These are phyloP conservation scores for Coracias cyanogaster DNA, from an alignment of 2,797 vertebrate genomes.

Conservation along the genomic window DNA sequence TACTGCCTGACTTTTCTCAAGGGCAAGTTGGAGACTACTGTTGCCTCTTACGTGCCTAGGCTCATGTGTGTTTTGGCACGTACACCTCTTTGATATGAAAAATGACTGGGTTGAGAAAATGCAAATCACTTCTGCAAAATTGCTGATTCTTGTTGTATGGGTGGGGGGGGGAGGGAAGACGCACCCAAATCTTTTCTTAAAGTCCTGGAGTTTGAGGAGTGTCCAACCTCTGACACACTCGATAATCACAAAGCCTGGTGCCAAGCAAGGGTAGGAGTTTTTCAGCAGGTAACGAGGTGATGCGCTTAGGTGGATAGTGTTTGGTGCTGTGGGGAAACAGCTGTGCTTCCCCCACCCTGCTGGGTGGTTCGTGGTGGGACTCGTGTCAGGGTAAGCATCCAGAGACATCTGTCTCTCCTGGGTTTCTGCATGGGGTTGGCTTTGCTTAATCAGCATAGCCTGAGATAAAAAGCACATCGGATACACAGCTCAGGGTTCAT, in stretches of 20 bases:
- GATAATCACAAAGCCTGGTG: not conserved
- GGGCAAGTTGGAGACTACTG: not conserved
- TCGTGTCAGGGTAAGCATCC: not conserved
- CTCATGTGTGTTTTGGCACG: constrained; percentile 32
- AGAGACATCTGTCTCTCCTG: not conserved
- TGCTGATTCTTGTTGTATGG: constrained; percentile 35
- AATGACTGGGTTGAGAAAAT: constrained; percentile 24
- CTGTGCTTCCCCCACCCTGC: not conserved
- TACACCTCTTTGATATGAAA: constrained; percentile 48
- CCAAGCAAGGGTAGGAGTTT: not conserved
- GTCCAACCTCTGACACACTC: not conserved
- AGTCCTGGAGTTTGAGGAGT: not conserved
- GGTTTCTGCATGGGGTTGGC: not conserved
- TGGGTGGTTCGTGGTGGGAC: not conserved
- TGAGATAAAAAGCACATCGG: not conserved
- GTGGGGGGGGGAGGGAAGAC: not conserved
- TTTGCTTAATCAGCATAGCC: not conserved
- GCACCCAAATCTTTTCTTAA: not conserved
- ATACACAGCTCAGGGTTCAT: not conserved
- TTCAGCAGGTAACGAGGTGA: not conserved
- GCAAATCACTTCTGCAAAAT: constrained; percentile 32
- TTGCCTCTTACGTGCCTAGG: constrained; percentile 8
- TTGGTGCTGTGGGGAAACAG: not conserved
- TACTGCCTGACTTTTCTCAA: not conserved
- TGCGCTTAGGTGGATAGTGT: not conserved